phyloP scores from a whole-genome alignment of 2,888 invertebrate genomes.

The Limnephilus lunatus region DNA sequence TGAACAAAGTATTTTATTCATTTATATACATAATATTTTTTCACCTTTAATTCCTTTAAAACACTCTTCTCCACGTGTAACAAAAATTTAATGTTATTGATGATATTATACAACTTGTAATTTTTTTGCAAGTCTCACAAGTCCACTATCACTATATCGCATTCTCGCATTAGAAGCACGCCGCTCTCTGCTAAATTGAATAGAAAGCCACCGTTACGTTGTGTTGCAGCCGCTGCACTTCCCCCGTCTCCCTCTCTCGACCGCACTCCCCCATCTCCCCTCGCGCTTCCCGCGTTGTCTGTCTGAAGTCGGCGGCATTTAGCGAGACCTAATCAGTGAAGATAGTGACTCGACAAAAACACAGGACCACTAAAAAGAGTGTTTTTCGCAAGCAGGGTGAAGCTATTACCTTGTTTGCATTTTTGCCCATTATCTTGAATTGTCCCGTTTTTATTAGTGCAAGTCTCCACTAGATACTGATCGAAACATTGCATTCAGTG shows the following conservation, averaged over 20 bases:
- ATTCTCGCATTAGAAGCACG: neutral
- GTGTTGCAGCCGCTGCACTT: conserved; percentile 27
- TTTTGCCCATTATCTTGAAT: neutral
- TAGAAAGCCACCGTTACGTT: conserved; percentile 57
- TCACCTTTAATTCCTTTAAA: neutral
- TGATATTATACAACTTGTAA: neutral
- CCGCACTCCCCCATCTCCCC: conserved; percentile 9
- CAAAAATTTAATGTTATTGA: neutral
- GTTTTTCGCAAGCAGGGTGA: neutral
- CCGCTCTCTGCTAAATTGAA: conserved; percentile 41
- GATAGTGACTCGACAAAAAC: neutral
- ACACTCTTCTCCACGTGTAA: neutral
- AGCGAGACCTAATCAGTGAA: conserved; percentile 26
- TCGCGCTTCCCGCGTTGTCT: neutral
- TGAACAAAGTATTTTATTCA: neutral
- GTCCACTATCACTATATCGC: neutral
- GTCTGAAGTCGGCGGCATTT: neutral
- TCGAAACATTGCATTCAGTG: neutral
- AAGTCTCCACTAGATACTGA: neutral
- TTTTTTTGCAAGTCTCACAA: neutral
- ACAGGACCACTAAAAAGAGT: neutral
- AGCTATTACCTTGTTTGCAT: too few relatives aligned
- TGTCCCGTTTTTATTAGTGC: neutral
- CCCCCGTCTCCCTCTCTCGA: conserved; percentile 35
- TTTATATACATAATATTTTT: too few relatives aligned